Conservation (phyloP, 2,888 invertebrate genomes). For the Melanophora roralis region DNA sequence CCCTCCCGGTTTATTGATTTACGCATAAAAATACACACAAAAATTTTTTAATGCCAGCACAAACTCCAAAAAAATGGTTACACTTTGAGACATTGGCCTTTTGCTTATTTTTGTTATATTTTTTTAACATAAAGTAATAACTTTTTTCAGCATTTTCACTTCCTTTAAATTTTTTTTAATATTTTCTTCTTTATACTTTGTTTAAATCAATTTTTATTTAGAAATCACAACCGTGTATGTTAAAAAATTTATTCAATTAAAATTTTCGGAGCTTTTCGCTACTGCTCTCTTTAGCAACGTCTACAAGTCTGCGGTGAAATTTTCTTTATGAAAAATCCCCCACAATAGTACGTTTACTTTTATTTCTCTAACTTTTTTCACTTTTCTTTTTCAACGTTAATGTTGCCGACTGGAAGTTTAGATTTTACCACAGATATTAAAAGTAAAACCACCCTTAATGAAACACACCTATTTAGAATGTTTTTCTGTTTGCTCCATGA, state of each 20-base stretch:
- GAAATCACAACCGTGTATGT: conserved; percentile 56
- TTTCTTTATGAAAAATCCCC: conserved; percentile 59
- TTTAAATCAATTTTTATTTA: neutral
- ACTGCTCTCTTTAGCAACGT: conserved; percentile 45
- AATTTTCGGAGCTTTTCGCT: conserved; percentile 30
- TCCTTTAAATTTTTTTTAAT: neutral
- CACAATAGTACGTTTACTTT: conserved; percentile 44
- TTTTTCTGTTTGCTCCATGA: neutral
- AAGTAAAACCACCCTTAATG: conserved; percentile 44
- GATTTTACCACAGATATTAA: conserved; percentile 2
- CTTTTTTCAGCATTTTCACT: neutral
- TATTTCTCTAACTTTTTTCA: conserved; percentile 32
- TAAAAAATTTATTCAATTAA: conserved; percentile 9
- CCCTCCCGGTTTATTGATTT: conserved; percentile 64
- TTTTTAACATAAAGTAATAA: neutral
- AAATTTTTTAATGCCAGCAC: conserved; percentile 30
- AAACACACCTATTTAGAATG: conserved; percentile 33
- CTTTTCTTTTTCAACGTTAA: conserved; percentile 5
- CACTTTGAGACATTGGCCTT: neutral
- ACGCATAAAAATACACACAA: conserved; percentile 60
- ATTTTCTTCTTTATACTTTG: too few relatives aligned
- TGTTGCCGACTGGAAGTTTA: conserved; percentile 33
- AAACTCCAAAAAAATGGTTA: neutral
- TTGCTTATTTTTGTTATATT: neutral
- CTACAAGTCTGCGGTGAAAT: conserved; percentile 66